Conservation (phyloP, 2,797 vertebrate species). For the Crypturellus tataupa region DNA sequence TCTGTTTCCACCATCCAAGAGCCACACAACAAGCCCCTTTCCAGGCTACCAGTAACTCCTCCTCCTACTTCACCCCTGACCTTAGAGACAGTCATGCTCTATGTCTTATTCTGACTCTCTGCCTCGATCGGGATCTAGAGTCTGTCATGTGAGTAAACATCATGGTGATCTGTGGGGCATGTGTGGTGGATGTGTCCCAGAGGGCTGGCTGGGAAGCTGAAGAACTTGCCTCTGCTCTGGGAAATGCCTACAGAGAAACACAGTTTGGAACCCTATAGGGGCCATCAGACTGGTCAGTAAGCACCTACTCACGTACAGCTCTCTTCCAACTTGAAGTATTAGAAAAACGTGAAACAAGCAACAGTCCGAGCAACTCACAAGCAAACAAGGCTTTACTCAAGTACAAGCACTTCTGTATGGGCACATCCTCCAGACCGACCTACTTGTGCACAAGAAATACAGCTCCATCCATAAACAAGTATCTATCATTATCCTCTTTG, state of each 20-base stretch:
- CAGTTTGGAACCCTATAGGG: background rate
- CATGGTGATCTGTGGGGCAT: background rate
- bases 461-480: background rate
- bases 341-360: background rate
- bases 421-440: background rate
- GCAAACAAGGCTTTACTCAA: background rate
- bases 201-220: accelerated
- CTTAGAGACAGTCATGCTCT: background rate
- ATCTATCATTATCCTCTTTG: background rate
- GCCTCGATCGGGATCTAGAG: background rate
- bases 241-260: background rate
- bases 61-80: background rate
- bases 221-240: background rate
- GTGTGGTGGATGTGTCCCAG: background rate
- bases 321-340: background rate
- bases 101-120: accelerated
- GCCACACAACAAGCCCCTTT: background rate
- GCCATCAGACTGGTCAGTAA: background rate
- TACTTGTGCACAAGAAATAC: background rate
- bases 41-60: background rate
- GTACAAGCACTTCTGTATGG: background rate
- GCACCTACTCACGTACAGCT: background rate
- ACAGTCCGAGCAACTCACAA: background rate
- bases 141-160: background rate
- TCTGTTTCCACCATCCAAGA: background rate